Evolutionary conservation across 2,113 vertebrate species (phyloP).

Genomic region (Scophthalmus maximus): DNA sequence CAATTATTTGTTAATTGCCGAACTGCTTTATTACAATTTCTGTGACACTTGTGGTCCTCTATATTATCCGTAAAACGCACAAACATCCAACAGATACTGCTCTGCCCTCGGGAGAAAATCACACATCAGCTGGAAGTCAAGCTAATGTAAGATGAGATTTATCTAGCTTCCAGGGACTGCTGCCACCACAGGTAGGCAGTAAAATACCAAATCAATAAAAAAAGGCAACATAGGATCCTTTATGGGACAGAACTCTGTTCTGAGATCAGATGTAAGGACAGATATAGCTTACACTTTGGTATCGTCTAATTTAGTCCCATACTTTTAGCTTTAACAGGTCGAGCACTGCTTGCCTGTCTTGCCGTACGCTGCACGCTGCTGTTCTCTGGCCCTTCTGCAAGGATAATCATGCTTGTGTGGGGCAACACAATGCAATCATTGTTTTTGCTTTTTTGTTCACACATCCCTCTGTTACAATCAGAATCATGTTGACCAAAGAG

Average conservation of each 20-base stretch:
- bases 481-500: slow-evolving; percentile 8
- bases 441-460: slow-evolving; percentile 8
- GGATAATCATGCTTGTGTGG: slow-evolving; percentile 6
- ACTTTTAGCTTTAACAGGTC: background rate
- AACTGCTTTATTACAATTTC: too few relatives aligned
- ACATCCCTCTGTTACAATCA: slow-evolving; percentile 5
- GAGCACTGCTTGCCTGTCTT: background rate
- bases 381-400: background rate
- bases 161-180: background rate
- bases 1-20: too few relatives aligned
- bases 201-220: background rate
- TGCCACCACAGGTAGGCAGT: background rate
- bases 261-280: background rate
- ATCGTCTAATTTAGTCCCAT: background rate
- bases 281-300: background rate
- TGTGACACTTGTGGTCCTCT: too few relatives aligned
- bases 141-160: too few relatives aligned
- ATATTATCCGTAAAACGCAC: too few relatives aligned
- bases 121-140: too few relatives aligned
- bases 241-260: background rate
- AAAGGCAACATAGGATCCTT: background rate
- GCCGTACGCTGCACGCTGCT: background rate
- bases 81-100: too few relatives aligned
- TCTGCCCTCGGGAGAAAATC: too few relatives aligned
- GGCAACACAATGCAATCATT: background rate